Base-by-base conservation (phyloP, 2,113 vertebrate species). In the Phycodurus eques region DNA sequence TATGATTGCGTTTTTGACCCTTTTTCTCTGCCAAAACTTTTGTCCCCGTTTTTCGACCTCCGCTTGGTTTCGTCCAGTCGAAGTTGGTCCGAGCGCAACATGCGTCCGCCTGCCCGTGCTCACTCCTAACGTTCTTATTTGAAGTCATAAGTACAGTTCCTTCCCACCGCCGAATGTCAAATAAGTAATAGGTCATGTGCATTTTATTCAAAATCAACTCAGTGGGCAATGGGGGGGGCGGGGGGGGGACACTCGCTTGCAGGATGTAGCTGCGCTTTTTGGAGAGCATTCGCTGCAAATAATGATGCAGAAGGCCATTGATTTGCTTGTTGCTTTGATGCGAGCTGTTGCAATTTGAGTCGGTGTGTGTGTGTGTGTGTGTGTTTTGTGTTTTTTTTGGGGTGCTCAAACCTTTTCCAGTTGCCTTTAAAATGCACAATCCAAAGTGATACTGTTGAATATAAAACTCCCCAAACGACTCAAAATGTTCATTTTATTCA, bases 321-420 rank as follows among this genome's bases (percentile, higher is more conserved):
- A 64, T 53, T 54, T 77, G 68, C 83, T 89, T 35, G 65, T 87
- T 88, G 84, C 80, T 76, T 67, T 80, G 76, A 88, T 87, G 75
- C 75, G 68, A 65, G 77, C 72, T 17, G 13, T 33, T 17, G 31
- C 57, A 33, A 59, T 53, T 53, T 20, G 17, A 53, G 17, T 39
- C 35, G 6, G 35, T 53, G 19, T 19, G 8, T 47, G 46, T 51
- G n/a, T n/a, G n/a, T n/a, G n/a, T n/a, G n/a, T n/a, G n/a, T 51
- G 19, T 51, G 2, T 43, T 46, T 9, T 46, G 11, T 46, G 10
- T 14, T 15, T 47, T 47, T 47, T 47, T 5, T 8, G 47, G 47
- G 15, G 49, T 2, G 19, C 2, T 2, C n/a, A 56, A 22, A n/a
- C 10, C 10, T 56, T 19, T 56, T 56, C 14, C 49, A 51, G 49